Evolutionary conservation across 2,113 vertebrate species (phyloP), one percentile per base, ranked within the genome.

Genomic region (Erythrocercus mccallii): DNA sequence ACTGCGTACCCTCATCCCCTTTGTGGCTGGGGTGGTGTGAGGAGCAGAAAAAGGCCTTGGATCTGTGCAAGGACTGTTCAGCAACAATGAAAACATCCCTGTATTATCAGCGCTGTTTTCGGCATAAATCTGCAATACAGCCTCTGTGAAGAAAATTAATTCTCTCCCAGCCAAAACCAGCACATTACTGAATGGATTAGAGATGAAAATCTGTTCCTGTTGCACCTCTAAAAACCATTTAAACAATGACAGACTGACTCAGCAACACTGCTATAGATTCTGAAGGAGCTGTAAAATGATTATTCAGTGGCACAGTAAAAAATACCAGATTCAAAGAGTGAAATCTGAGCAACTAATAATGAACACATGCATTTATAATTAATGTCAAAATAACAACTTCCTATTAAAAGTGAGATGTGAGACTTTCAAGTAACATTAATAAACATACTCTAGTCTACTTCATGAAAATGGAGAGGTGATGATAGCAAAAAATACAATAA

Each of bases 11-110:
- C 27, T 44, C 61, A 23, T 35, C 12, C 25, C 37, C 17, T 30
- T 57, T 2, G 1, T 48, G 33, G 7, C 6, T 20, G 5, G 22
- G 15, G 11, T 23, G 20, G 6, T 2, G 2, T 53, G 37, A 30
- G 51, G 7, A 71, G 23, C 11, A 44, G 72, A 44, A 53, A 53
- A 47, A 80, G 8, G 4, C 24, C 21, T 28, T 70, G 64, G 81
- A 40, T 62, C 71, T 77, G 35, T 56, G 62, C 23, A 56, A 77
- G 79, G 22, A 3, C 25, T 38, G 15, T 47, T 77, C 48, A 77
- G 53, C 42, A 66, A 3, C 48, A 54, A 38, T 0, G 1, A 54
- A 62, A 86, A 25, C n/a, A 57, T 48, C 24, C 3, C 5, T 30
- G 22, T 40, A 20, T 66, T 80, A 50, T 56, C 56, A 76, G 37